Percentiles rank a stretch among this genome's conserved stretches.
These are phyloP conservation scores for Acanthiza pusilla DNA, from an alignment of 2,797 vertebrate genomes.

Conservation along the genomic window DNA sequence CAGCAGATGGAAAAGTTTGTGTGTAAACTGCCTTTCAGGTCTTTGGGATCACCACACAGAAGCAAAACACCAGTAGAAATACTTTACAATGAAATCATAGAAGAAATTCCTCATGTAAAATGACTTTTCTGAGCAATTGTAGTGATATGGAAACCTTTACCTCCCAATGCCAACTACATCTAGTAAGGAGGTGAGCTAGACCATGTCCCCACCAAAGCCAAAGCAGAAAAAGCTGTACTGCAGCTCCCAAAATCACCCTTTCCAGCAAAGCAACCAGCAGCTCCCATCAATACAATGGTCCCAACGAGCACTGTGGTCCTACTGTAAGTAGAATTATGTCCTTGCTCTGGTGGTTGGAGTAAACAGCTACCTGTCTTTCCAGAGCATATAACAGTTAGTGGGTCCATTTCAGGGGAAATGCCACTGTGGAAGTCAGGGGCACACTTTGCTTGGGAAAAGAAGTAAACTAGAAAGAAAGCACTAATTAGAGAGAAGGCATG, in stretches of 20 bases:
- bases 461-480: neutral
- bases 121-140: neutral
- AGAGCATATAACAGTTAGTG: neutral
- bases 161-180: neutral
- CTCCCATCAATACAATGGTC: neutral
- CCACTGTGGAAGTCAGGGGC: neutral
- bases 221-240: neutral
- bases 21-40: neutral
- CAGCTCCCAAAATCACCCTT: neutral
- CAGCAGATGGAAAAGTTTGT: neutral
- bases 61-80: constrained; percentile 15
- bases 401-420: neutral
- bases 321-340: neutral
- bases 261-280: neutral
- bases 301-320: neutral
- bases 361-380: neutral
- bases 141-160: neutral
- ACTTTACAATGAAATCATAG: neutral
- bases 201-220: neutral
- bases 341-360: neutral
- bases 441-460: neutral
- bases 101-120: neutral
- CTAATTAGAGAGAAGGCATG: neutral
- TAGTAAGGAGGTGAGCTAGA: neutral
- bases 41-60: constrained; percentile 15